phyloP scores from a whole-genome alignment of 1,140 invertebrate genomes.

The Brachionus koreanus region DNA sequence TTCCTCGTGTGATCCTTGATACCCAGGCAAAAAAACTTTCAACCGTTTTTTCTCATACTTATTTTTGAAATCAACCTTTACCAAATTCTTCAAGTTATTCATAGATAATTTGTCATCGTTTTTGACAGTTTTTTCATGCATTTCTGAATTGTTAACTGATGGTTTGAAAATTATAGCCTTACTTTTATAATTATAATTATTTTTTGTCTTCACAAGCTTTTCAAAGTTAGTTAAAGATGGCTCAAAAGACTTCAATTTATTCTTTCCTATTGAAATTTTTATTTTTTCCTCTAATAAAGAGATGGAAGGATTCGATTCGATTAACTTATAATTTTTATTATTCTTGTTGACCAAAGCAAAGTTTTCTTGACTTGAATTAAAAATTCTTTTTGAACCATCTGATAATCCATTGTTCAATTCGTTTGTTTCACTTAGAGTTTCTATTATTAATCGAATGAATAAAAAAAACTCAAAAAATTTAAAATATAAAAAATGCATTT shows the following conservation, averaged over 20 bases:
- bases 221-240: neutral
- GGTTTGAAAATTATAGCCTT: neutral
- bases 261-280: neutral
- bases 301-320: neutral
- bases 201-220: neutral
- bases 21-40: neutral
- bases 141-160: neutral
- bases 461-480: neutral
- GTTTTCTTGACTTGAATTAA: neutral
- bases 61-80: neutral
- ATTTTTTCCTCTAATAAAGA: neutral
- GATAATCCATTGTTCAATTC: neutral
- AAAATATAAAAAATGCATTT: neutral
- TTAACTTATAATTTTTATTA: neutral
- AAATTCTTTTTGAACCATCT: neutral
- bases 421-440: neutral
- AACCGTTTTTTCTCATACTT: neutral
- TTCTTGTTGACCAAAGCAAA: neutral
- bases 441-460: neutral
- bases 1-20: conserved; percentile 16
- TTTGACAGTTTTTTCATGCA: neutral
- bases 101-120: neutral
- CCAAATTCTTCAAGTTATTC: neutral
- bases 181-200: neutral
- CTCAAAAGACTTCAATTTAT: neutral